phyloP scores from a whole-genome alignment of 2,797 vertebrate genomes.

The Phylloscopus collybita region DNA sequence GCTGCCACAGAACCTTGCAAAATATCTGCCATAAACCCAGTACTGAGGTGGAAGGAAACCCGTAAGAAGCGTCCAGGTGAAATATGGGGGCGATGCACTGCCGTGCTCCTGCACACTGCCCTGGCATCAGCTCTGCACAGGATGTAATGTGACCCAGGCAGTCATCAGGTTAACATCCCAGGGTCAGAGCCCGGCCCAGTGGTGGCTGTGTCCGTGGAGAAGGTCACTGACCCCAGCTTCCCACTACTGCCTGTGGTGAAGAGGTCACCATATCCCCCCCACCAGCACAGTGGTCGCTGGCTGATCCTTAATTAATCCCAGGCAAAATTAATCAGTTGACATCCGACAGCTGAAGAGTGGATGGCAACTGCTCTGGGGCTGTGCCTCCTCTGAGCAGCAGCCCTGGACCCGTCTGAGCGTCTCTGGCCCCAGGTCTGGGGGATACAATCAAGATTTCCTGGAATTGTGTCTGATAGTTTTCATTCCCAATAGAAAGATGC shows the following conservation, averaged over 20 bases:
- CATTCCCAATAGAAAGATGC: not conserved
- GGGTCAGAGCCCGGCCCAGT: not conserved
- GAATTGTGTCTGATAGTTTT: not conserved
- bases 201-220: not conserved
- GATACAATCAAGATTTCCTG: not conserved
- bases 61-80: fast-evolving
- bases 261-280: not conserved
- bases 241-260: not conserved
- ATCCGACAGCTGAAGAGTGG: conserved; percentile 50
- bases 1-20: not conserved
- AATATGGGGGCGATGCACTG: fast-evolving
- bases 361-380: not conserved
- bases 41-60: not conserved
- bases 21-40: not conserved
- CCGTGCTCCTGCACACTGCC: fast-evolving
- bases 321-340: conserved; percentile 63
- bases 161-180: fast-evolving
- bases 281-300: not conserved
- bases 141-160: not conserved
- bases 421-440: not conserved
- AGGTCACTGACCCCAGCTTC: conserved; percentile 42
- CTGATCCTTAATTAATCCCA: conserved; percentile 62
- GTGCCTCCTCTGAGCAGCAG: not conserved
- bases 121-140: fast-evolving
- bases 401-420: fast-evolving